These are phyloP conservation scores for Lepilemur ruficaudatus DNA, from an alignment of 2,797 vertebrate species.

Conservation along the genomic window DNA sequence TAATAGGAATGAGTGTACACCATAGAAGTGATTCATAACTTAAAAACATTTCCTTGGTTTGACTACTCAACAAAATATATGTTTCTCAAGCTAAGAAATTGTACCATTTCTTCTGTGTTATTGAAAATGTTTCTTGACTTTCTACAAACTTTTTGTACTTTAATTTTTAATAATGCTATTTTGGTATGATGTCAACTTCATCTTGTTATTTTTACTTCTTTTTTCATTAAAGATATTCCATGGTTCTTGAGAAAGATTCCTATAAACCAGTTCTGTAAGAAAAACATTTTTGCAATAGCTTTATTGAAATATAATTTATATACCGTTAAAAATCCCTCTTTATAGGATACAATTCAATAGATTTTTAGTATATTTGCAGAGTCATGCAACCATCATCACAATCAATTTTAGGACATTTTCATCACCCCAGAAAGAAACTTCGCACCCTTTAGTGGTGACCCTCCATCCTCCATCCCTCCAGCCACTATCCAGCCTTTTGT, in stretches of 20 bases:
- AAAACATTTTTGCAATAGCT: background rate
- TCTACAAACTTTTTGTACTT: background rate
- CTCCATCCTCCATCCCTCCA: background rate
- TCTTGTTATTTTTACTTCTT: conserved; percentile 10
- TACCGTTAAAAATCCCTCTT: background rate
- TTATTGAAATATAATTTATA: conserved; percentile 22
- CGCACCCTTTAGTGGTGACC: background rate
- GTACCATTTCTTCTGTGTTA: background rate
- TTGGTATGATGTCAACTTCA: background rate
- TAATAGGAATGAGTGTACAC: background rate
- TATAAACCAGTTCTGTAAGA: conserved; percentile 14
- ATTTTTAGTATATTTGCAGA: background rate
- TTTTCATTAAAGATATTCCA: background rate
- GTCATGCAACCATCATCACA: background rate
- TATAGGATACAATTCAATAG: background rate
- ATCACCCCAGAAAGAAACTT: background rate
- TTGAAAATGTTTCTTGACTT: conserved; percentile 32
- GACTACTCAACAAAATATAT: background rate
- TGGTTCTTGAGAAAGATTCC: background rate
- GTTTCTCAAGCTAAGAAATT: conserved; percentile 44
- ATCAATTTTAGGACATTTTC: background rate
- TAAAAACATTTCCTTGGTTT: conserved; percentile 30
- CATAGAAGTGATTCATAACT: conserved; percentile 17
- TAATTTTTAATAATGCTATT: conserved; percentile 37
- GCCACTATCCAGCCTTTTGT: background rate